Evolutionary conservation across 2,888 invertebrate genomes (phyloP).

Genomic region (Apodemia hepburni): DNA sequence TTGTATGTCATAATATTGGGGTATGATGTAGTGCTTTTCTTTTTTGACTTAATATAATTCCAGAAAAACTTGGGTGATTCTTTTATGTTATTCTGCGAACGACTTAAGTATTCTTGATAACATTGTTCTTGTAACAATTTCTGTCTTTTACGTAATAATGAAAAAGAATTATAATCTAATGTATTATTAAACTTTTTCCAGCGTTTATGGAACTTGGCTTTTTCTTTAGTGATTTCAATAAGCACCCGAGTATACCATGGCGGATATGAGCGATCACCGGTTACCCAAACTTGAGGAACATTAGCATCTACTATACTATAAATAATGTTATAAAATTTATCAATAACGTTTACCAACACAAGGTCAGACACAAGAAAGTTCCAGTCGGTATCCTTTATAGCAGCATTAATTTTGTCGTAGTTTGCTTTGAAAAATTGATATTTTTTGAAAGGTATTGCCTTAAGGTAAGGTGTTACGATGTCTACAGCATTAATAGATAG

Average conservation of each 20-base stretch:
- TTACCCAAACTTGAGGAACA: not conserved
- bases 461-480: not conserved
- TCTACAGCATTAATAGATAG: not conserved
- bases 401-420: not conserved
- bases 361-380: not conserved
- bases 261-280: not conserved
- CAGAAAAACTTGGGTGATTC: not conserved
- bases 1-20: not conserved
- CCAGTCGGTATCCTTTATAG: not conserved
- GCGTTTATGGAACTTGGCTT: not conserved
- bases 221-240: not conserved
- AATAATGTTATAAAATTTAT: not conserved
- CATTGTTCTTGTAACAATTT: not conserved
- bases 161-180: not conserved
- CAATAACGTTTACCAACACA: not conserved
- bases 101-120: not conserved
- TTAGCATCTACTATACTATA: not conserved
- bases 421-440: not conserved
- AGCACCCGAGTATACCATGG: not conserved
- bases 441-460: not conserved
- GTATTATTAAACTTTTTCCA: not conserved
- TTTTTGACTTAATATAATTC: not conserved
- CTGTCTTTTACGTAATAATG: not conserved
- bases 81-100: not conserved
- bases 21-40: not conserved